A percentile compares a stretch with the other conserved stretches of the same genome.
Conservation (phyloP, 2,797 vertebrate species). For the Tapera naevia region DNA sequence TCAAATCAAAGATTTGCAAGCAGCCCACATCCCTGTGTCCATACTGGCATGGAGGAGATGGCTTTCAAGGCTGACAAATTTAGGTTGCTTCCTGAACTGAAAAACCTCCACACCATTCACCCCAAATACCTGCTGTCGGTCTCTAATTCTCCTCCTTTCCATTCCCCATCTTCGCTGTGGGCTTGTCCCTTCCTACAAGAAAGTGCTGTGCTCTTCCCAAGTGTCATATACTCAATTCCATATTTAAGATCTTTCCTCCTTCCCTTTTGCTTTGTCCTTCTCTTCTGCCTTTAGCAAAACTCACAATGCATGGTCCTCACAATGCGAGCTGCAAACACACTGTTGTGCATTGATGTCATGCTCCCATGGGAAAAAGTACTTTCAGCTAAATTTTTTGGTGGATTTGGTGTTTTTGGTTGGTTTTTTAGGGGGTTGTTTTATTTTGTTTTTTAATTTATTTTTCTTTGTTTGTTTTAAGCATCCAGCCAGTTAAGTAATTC, state of each 20-base stretch:
- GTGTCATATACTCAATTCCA: not conserved
- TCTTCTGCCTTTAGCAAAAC: not conserved
- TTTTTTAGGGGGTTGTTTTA: not conserved
- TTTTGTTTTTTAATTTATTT: not conserved
- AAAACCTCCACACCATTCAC: not conserved
- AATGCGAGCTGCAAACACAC: not conserved
- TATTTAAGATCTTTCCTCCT: not conserved
- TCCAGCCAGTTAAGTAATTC: not conserved
- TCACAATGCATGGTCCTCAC: not conserved
- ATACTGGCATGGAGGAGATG: not conserved
- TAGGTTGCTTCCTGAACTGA: not conserved
- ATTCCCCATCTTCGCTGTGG: not conserved
- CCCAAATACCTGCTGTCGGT: not conserved
- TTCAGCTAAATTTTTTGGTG: not conserved
- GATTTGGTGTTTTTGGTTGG: not conserved
- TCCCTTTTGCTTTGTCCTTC: not conserved
- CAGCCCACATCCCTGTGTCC: not conserved
- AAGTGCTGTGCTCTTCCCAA: not conserved
- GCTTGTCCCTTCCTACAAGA: not conserved
- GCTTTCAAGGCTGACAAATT: not conserved
- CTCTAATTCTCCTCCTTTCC: not conserved
- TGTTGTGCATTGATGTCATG: not conserved
- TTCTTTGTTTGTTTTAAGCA: not conserved
- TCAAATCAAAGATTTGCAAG: not conserved
- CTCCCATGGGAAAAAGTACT: not conserved